Conservation (phyloP, 2,888 invertebrate genomes). For the Dorcus parallelipipedus region DNA sequence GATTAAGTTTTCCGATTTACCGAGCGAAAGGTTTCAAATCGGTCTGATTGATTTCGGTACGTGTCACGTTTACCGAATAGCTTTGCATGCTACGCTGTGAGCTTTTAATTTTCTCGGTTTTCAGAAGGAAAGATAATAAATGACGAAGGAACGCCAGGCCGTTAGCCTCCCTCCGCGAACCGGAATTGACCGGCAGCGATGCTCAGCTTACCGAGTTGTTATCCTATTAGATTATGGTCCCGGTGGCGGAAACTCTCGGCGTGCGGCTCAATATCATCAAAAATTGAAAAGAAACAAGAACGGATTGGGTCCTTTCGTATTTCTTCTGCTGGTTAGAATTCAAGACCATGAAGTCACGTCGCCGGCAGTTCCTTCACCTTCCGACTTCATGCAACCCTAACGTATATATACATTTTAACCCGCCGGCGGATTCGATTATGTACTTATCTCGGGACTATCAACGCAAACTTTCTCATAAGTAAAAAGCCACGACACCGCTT, state of each 20-base stretch:
- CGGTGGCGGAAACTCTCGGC: conserved; percentile 19
- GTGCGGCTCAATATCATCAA: conserved; percentile 23
- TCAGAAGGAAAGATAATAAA: too few relatives aligned
- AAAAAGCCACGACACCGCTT: conserved; percentile 1
- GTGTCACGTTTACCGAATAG: conserved; percentile 14
- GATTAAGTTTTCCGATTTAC: conserved; percentile 34
- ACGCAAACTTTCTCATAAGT: conserved; percentile 15
- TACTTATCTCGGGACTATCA: conserved; percentile 18
- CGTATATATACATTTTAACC: conserved; percentile 22
- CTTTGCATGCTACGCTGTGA: too few relatives aligned
- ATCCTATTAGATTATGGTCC: conserved; percentile 26
- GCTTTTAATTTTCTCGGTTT: too few relatives aligned
- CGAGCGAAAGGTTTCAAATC: conserved; percentile 25
- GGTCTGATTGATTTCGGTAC: conserved; percentile 24
- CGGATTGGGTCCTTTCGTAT: conserved; percentile 18
- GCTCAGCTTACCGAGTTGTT: conserved; percentile 22
- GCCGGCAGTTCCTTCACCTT: conserved; percentile 22
- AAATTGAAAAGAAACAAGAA: conserved; percentile 31
- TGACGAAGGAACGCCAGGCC: too few relatives aligned
- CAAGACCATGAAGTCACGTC: conserved; percentile 18
- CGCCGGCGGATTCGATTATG: conserved; percentile 23
- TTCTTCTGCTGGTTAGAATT: conserved; percentile 19
- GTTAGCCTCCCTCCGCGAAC: conserved; percentile 8
- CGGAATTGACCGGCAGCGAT: background rate
- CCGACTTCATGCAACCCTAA: conserved; percentile 17